A percentile compares a stretch with the other conserved stretches of the same genome.
Conservation (phyloP, 1,140 invertebrate species). For the Spodoptera litura region DNA sequence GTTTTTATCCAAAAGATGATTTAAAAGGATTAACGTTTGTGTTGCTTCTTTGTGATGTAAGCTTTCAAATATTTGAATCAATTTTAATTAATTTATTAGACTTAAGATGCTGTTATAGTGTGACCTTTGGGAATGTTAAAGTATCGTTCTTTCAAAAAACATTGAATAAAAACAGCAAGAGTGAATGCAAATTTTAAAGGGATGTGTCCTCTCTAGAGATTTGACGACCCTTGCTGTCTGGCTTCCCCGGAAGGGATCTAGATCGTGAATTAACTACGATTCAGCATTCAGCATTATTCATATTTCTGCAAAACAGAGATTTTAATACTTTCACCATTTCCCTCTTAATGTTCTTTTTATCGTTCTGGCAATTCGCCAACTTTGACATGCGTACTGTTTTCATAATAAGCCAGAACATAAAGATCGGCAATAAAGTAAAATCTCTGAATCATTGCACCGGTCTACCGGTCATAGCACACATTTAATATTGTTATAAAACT, state of each 20-base stretch:
- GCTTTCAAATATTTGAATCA: not conserved
- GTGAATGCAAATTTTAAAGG: conserved; percentile 6
- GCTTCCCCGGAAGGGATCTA: conserved; percentile 19
- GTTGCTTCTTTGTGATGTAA: not conserved
- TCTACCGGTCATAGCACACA: not conserved
- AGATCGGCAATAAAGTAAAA: not conserved
- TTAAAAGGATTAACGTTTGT: conserved; percentile 4
- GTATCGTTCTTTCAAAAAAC: too few species aligned
- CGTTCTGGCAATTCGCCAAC: conserved; percentile 16
- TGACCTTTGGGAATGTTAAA: too few species aligned
- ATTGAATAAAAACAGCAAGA: too few species aligned
- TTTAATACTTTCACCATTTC: conserved; percentile 13
- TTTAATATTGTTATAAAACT: too few species aligned
- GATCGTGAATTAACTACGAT: conserved; percentile 21
- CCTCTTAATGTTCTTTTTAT: conserved; percentile 3
- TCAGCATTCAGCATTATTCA: conserved; percentile 19
- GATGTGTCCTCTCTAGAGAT: not conserved
- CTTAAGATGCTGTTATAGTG: too few species aligned
- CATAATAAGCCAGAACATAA: not conserved
- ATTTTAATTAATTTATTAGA: not conserved
- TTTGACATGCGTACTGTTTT: not conserved
- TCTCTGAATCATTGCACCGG: too few species aligned
- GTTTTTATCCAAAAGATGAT: conserved; percentile 20
- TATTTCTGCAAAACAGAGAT: conserved; percentile 5
- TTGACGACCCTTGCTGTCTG: not conserved